Base-by-base conservation (phyloP, 2,888 invertebrate species). In the Noctua comes region DNA sequence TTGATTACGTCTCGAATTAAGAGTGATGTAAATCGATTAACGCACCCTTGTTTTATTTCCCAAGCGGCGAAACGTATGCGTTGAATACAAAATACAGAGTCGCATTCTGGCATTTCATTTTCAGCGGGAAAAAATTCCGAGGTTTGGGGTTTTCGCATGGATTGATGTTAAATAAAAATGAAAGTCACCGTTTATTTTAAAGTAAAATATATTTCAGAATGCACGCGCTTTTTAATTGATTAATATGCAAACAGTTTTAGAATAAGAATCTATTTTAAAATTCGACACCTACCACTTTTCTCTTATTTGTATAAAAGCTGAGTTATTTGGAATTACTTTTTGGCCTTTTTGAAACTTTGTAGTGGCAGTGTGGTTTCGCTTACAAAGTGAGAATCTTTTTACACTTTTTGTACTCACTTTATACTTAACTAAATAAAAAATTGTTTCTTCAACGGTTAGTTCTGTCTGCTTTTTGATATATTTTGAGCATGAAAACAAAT, bases 1-100 rank as follows among this genome's bases (percentile, higher is more conserved):
- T 85, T 82, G 73, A 88, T 88, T 88, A 82, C 72, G 68, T 81
- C 72, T 77, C 68, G 76, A 87, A 88, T 85, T 87, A 87, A 77
- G 79, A 74, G 71, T 70, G 75, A 88, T 80, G 77, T 79, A 74
- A 82, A 82, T 68, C 70, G 78, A 85, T 85, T 78, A 82, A 70
- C 71, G 59, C 6, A 72, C 73, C 36, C 72, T 85, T 84, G 57
- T 76, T 78, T 79, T 79, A 87, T 87, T 85, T 85, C 76, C 80
- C 82, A 75, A 59, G 74, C 18, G 83, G 73, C 66, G 0, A 27
- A 76, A 76, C 16, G 46, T 69, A 68, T 64, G 46, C 24, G 48
- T 69, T 59, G 51, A 51, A 68, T 70, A 86, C 43, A 71, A 82
- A 73, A 73, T 79, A 66, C 54, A 40, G 24, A 65, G 83, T 54